Percentiles rank a stretch among this genome's conserved stretches.
These are phyloP conservation scores for Ptychobarbus kaznakovi DNA, from an alignment of 2,797 vertebrate genomes.

Conservation along the genomic window DNA sequence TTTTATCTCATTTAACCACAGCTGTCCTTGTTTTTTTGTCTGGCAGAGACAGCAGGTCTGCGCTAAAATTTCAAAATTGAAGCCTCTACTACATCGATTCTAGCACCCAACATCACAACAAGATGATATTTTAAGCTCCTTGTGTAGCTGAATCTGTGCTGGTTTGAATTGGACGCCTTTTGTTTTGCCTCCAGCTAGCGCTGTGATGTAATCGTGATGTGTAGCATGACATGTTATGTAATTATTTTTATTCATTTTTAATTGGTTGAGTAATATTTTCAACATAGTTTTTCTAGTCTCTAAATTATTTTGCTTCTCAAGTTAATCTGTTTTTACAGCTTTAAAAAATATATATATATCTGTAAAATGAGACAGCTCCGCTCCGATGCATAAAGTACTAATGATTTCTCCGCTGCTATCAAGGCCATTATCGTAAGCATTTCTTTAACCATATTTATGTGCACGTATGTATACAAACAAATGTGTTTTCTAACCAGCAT, in stretches of 20 bases:
- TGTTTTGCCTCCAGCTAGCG: too few relatives aligned
- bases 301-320: not conserved
- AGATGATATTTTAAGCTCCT: too few relatives aligned
- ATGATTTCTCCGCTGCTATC: constrained; percentile 64
- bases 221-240: not conserved
- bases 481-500: constrained; percentile 55
- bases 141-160: too few relatives aligned
- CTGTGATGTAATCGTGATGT: too few relatives aligned
- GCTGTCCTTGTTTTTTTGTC: too few relatives aligned
- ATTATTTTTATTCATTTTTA: not conserved
- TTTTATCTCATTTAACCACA: too few relatives aligned
- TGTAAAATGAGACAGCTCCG: not conserved
- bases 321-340: not conserved
- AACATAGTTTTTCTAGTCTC: not conserved
- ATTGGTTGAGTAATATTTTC: not conserved
- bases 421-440: constrained; percentile 70
- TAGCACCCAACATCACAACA: too few relatives aligned
- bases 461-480: constrained; percentile 63
- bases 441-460: constrained; percentile 64
- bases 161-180: too few relatives aligned
- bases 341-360: not conserved
- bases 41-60: too few relatives aligned
- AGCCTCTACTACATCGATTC: too few relatives aligned
- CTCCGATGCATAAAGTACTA: constrained; percentile 68
- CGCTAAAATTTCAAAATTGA: too few relatives aligned